phyloP scores from a whole-genome alignment of 2,113 vertebrate species.

The Arenaria interpres region DNA sequence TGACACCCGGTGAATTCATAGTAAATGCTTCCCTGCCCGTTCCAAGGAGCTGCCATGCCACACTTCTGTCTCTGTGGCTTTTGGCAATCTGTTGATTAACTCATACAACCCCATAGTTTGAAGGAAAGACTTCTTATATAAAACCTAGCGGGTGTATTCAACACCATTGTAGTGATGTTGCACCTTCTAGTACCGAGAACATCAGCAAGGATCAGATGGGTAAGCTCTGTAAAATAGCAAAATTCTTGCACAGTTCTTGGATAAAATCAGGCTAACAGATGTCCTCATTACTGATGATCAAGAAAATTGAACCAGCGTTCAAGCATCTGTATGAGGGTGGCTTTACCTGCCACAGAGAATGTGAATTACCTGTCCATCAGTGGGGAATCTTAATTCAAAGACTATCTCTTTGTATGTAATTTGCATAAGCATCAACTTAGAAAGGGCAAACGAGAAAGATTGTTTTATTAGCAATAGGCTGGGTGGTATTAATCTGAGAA shows the following conservation, averaged over 20 bases:
- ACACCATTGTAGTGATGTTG: neutral
- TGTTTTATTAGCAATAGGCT: constrained; percentile 19
- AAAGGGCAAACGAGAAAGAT: constrained; percentile 34
- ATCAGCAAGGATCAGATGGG: neutral
- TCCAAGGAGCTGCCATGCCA: neutral
- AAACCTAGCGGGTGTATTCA: neutral
- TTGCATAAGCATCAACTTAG: constrained; percentile 7
- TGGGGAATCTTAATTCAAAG: constrained; percentile 24
- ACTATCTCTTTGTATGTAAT: constrained; percentile 1
- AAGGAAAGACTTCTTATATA: neutral
- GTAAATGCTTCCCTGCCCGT: neutral
- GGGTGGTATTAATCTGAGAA: constrained; percentile 6
- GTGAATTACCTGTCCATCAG: neutral
- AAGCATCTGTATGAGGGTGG: neutral
- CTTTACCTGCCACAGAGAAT: constrained; percentile 10
- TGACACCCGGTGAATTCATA: neutral
- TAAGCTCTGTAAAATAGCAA: constrained; percentile 8
- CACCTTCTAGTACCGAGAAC: neutral
- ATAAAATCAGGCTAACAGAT: constrained; percentile 28
- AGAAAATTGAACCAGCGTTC: neutral
- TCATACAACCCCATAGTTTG: neutral
- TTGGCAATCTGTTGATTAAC: neutral
- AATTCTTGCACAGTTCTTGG: neutral
- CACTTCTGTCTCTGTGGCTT: neutral
- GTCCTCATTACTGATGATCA: neutral